Conservation (phyloP, 2,888 invertebrate species). For the Dermolepida albohirtum region DNA sequence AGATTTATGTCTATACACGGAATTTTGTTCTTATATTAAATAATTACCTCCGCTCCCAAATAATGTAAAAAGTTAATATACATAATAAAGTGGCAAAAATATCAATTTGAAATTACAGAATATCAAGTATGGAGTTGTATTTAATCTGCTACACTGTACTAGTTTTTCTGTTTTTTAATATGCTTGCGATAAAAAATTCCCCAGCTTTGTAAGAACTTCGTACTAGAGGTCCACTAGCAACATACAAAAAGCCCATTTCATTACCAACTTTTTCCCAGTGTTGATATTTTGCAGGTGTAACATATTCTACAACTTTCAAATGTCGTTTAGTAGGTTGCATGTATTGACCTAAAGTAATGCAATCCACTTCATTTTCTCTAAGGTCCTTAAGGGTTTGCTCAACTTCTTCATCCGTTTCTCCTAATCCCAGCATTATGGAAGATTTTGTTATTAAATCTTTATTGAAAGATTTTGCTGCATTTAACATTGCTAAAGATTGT, state of each 20-base stretch:
- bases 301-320: slow-evolving; percentile 94
- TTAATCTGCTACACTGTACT: slow-evolving; percentile 55
- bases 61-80: too few species aligned
- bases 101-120: too few species aligned
- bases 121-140: not conserved
- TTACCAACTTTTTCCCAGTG: slow-evolving; percentile 87
- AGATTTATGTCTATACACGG: too few species aligned
- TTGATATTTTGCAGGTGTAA: slow-evolving; percentile 93
- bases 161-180: slow-evolving; percentile 74
- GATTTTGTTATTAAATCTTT: slow-evolving; percentile 93
- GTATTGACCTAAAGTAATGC: slow-evolving; percentile 97
- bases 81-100: too few species aligned
- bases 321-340: slow-evolving; percentile 99
- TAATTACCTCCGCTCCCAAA: too few species aligned
- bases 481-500: slow-evolving; percentile 87
- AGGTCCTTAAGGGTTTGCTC: slow-evolving; percentile 89
- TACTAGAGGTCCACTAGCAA: slow-evolving; percentile 97
- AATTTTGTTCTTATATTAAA: too few species aligned
- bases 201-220: slow-evolving; percentile 98
- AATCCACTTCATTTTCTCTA: slow-evolving; percentile 86
- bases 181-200: slow-evolving; percentile 88
- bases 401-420: slow-evolving; percentile 90
- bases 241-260: slow-evolving; percentile 92
- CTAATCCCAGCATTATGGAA: slow-evolving; percentile 97
- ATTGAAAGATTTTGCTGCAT: slow-evolving; percentile 83